These are phyloP conservation scores for Periophthalmus modestus DNA, from an alignment of 2,113 vertebrate genomes.

Conservation along the genomic window DNA sequence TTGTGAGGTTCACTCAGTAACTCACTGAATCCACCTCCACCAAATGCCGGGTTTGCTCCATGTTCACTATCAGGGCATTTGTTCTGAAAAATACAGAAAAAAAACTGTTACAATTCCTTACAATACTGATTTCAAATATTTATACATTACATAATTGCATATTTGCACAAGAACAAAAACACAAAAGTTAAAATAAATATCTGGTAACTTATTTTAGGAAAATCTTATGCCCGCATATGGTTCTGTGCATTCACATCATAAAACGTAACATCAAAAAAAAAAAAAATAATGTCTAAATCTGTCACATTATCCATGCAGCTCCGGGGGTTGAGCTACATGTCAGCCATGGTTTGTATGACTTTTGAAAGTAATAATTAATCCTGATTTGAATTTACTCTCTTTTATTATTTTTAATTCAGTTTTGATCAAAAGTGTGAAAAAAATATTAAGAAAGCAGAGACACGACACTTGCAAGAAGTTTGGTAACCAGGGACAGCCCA, in stretches of 20 bases:
- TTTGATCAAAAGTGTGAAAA: not conserved
- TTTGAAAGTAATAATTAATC: not conserved
- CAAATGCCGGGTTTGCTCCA: too few species aligned
- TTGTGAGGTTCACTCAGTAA: too few species aligned
- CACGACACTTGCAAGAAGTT: not conserved
- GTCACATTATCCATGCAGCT: too few species aligned
- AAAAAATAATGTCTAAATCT: too few species aligned
- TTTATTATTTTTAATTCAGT: not conserved
- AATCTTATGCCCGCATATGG: not conserved
- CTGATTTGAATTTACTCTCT: not conserved
- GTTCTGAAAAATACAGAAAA: too few species aligned
- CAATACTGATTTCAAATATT: not conserved
- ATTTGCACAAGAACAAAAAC: too few species aligned
- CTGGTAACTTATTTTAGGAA: not conserved
- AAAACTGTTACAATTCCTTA: too few species aligned
- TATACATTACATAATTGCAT: not conserved
- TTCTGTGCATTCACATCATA: too few species aligned
- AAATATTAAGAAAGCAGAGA: not conserved
- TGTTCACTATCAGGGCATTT: too few species aligned
- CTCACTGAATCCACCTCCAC: too few species aligned
- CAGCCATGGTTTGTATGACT: not conserved
- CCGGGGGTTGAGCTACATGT: not conserved
- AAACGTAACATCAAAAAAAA: too few species aligned
- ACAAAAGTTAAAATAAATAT: not conserved
- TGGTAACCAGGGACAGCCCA: constrained; percentile 52